These are phyloP conservation scores for Lophotriccus pileatus DNA, from an alignment of 2,797 vertebrate species.

Conservation along the genomic window DNA sequence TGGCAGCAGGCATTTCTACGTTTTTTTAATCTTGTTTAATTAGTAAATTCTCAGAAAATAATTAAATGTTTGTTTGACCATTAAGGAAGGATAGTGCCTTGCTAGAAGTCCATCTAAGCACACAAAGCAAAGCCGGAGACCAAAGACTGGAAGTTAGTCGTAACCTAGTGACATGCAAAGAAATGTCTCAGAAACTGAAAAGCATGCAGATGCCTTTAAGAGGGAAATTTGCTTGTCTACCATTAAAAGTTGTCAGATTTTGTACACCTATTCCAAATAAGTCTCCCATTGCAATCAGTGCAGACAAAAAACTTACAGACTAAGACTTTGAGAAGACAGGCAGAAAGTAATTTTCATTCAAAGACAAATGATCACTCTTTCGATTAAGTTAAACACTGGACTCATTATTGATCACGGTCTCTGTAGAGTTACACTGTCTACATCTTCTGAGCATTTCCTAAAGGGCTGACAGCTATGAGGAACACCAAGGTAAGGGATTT, in stretches of 20 bases:
- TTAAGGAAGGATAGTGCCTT: neutral
- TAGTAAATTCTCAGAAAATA: neutral
- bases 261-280: neutral
- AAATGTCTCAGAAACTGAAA: neutral
- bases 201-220: neutral
- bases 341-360: slow-evolving; percentile 23
- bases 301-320: neutral
- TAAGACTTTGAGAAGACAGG: neutral
- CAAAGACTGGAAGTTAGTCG: neutral
- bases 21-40: neutral
- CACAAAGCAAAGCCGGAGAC: neutral
- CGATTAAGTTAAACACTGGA: slow-evolving; percentile 12
- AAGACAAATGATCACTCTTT: neutral
- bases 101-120: neutral
- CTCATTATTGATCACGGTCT: neutral
- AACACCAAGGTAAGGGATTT: neutral
- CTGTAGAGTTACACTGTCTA: neutral
- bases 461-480: neutral
- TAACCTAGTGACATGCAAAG: neutral
- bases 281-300: neutral
- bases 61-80: neutral
- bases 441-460: neutral
- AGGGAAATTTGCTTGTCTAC: neutral
- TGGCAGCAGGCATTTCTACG: neutral
- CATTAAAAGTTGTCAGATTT: neutral